Conservation (phyloP, 2,797 vertebrate genomes). For the Lophotriccus pileatus region DNA sequence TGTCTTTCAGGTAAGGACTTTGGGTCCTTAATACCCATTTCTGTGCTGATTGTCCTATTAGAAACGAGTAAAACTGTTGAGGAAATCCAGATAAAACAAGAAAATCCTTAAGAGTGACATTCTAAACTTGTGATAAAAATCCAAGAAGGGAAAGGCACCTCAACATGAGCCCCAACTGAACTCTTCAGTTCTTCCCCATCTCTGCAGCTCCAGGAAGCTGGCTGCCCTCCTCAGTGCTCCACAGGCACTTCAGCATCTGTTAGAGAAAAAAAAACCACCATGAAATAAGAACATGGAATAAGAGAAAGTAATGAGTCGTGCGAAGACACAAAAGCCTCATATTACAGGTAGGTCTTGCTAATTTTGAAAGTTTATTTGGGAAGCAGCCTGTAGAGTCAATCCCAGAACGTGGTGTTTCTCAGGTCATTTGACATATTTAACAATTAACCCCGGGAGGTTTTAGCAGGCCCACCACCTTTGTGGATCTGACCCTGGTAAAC, state of each 20-base stretch:
- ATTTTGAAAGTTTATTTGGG: background rate
- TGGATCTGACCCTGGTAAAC: background rate
- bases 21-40: background rate
- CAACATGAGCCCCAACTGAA: background rate
- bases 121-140: background rate
- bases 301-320: background rate
- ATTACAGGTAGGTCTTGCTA: background rate
- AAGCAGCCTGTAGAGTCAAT: background rate
- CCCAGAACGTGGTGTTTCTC: background rate
- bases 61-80: background rate
- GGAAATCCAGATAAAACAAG: background rate
- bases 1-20: background rate
- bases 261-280: background rate
- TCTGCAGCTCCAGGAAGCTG: background rate
- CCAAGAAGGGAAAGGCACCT: background rate
- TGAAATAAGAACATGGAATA: background rate
- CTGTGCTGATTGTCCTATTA: background rate
- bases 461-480: background rate
- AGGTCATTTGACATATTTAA: background rate
- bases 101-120: background rate
- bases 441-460: background rate
- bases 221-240: background rate
- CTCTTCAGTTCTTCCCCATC: fast-evolving
- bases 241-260: background rate
- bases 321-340: background rate